Evolutionary conservation across 2,113 vertebrate species (phyloP).

Genomic region (Mustelus asterias): DNA sequence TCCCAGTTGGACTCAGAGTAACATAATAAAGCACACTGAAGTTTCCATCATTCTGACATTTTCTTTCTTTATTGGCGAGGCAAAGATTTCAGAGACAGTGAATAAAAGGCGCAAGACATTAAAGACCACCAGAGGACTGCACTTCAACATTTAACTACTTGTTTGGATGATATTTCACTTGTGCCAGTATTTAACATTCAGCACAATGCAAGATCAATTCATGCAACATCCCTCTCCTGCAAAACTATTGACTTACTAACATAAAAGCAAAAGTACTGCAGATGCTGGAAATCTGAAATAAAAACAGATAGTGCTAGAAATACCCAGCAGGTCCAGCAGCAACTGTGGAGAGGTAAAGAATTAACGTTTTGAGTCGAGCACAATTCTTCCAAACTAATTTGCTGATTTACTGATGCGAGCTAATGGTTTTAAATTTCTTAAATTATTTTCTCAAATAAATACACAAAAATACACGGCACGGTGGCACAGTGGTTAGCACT

Average conservation of each 20-base stretch:
- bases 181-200: background rate
- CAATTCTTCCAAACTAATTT: background rate
- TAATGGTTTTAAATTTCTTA: background rate
- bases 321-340: background rate
- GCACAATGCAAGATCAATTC: background rate
- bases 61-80: background rate
- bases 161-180: background rate
- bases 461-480: background rate
- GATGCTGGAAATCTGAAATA: background rate
- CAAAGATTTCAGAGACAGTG: background rate
- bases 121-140: background rate
- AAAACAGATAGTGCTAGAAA: background rate
- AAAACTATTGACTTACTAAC: background rate
- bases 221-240: background rate
- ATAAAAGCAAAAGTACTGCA: background rate
- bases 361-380: background rate
- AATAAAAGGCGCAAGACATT: background rate
- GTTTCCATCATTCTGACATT: background rate
- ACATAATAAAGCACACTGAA: background rate
- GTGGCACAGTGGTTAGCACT: too few species aligned
- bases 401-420: background rate
- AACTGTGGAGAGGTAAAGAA: background rate
- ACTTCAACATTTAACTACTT: slow-evolving; percentile 9
- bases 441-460: background rate
- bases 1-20: background rate